Percentiles rank a stretch among this genome's conserved stretches.
Conservation (phyloP, 2,888 invertebrate genomes). For the Orthosia cruda region DNA sequence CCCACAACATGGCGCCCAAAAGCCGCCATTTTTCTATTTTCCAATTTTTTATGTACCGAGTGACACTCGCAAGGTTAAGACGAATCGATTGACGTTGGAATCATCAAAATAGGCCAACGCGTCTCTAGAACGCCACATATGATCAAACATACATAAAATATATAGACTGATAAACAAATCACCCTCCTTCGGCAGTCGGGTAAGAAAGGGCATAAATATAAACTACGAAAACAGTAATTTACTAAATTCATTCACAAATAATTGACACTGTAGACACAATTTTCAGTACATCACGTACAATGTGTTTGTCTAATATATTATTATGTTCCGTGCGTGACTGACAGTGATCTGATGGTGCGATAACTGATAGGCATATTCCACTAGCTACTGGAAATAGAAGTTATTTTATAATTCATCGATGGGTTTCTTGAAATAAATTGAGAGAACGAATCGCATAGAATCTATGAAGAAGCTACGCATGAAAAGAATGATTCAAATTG, state of each 20-base stretch:
- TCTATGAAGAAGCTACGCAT: neutral
- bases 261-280: slow-evolving; percentile 10
- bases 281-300: slow-evolving; percentile 19
- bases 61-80: too few relatives aligned
- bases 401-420: neutral
- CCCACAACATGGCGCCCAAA: too few relatives aligned
- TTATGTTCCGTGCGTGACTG: slow-evolving; percentile 36
- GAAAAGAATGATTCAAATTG: neutral
- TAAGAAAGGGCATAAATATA: too few relatives aligned
- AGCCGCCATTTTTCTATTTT: too few relatives aligned
- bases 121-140: too few relatives aligned
- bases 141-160: too few relatives aligned
- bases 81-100: too few relatives aligned
- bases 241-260: slow-evolving; percentile 4
- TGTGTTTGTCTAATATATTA: slow-evolving; percentile 27
- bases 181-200: too few relatives aligned
- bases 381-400: slow-evolving; percentile 13
- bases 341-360: slow-evolving; percentile 27
- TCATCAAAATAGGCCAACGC: too few relatives aligned
- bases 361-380: slow-evolving; percentile 35
- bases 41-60: too few relatives aligned
- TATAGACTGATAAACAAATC: too few relatives aligned
- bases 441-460: neutral
- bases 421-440: slow-evolving; percentile 7
- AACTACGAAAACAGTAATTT: too few relatives aligned